These are phyloP conservation scores for Gasterosteus aculeatus DNA, from an alignment of 2,113 vertebrate species.

Conservation along the genomic window DNA sequence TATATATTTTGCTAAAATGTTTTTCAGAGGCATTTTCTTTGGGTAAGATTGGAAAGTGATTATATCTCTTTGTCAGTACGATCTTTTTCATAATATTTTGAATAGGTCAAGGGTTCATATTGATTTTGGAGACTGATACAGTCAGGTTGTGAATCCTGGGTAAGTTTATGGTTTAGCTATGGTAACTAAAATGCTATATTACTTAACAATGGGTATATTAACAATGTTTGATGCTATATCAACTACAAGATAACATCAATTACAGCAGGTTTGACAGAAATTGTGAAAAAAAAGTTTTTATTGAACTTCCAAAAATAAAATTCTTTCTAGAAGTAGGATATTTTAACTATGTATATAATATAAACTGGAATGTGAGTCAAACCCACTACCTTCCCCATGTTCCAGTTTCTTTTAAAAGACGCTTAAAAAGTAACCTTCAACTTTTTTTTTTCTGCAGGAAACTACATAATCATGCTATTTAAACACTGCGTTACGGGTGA, in stretches of 20 bases:
- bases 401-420: background rate
- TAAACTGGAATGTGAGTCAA: background rate
- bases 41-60: background rate
- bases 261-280: background rate
- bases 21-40: too few species aligned
- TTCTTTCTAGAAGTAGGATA: background rate
- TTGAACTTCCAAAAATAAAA: background rate
- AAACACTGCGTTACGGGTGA: background rate
- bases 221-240: background rate
- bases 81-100: background rate
- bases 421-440: background rate
- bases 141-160: background rate
- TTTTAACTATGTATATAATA: background rate
- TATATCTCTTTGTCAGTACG: background rate
- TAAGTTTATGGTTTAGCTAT: background rate
- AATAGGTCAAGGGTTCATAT: background rate
- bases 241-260: background rate
- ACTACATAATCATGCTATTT: constrained; percentile 25
- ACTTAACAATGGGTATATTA: too few species aligned
- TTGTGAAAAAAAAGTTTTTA: background rate
- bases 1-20: too few species aligned
- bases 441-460: constrained; percentile 38
- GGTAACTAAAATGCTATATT: background rate
- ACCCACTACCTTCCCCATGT: background rate
- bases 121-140: background rate